Percentiles rank a stretch among this genome's conserved stretches.
These are phyloP conservation scores for Cryptus viduatorius DNA, from an alignment of 2,888 invertebrate genomes.

Conservation along the genomic window DNA sequence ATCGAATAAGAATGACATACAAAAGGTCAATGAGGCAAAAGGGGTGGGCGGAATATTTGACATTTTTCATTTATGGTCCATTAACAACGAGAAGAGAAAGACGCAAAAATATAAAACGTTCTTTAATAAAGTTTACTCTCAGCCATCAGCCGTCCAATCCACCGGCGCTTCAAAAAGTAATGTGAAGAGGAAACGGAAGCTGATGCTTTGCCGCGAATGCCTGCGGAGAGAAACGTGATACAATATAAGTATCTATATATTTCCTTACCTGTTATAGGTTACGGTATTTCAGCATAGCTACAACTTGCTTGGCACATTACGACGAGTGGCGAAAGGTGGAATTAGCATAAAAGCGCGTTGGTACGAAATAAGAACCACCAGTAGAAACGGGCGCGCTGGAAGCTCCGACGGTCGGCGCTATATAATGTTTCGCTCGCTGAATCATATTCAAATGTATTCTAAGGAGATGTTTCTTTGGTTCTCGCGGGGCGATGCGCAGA, in stretches of 20 bases:
- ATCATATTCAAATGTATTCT: slow-evolving; percentile 78
- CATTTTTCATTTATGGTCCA: slow-evolving; percentile 54
- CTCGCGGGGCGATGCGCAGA: slow-evolving; percentile 35
- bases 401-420: slow-evolving; percentile 9
- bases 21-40: slow-evolving; percentile 33
- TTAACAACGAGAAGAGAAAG: slow-evolving; percentile 44
- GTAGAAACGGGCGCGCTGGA: slow-evolving; percentile 32
- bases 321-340: slow-evolving; percentile 52
- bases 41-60: slow-evolving; percentile 19
- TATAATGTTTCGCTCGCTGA: slow-evolving; percentile 60
- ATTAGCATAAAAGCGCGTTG: slow-evolving; percentile 75
- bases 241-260: slow-evolving; percentile 8
- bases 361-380: slow-evolving; percentile 62
- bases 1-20: not conserved
- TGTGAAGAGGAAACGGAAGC: slow-evolving; percentile 11
- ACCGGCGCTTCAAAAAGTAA: not conserved
- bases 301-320: slow-evolving; percentile 37
- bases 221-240: not conserved
- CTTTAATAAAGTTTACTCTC: slow-evolving; percentile 57
- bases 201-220: slow-evolving; percentile 21
- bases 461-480: slow-evolving; percentile 69
- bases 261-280: not conserved
- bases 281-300: slow-evolving; percentile 11
- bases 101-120: slow-evolving; percentile 21
- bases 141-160: not conserved